Percentiles rank a stretch among this genome's conserved stretches.
phyloP scores from a whole-genome alignment of 2,888 invertebrate species.

The Coenonympha arcania region DNA sequence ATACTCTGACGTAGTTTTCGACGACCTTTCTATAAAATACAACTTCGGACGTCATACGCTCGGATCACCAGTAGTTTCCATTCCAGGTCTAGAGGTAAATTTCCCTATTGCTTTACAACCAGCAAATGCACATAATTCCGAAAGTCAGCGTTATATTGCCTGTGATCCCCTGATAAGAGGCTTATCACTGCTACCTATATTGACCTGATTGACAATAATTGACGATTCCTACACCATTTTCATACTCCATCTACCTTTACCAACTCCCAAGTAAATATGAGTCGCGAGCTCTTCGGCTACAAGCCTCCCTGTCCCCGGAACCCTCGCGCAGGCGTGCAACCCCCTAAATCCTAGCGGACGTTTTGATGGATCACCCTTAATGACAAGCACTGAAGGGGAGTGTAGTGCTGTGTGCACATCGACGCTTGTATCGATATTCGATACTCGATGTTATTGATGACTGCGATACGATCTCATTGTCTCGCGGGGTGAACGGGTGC shows the following conservation, averaged over 20 bases:
- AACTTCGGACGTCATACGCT: too few relatives aligned
- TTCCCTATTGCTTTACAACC: too few relatives aligned
- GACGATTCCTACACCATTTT: neutral
- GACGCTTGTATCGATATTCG: conserved; percentile 32
- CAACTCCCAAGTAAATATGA: neutral
- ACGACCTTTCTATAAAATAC: too few relatives aligned
- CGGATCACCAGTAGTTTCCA: too few relatives aligned
- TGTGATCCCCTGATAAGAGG: too few relatives aligned
- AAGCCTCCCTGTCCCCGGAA: conserved; percentile 24
- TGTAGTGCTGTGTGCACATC: conserved; percentile 41
- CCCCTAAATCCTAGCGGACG: conserved; percentile 72
- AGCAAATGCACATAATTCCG: too few relatives aligned
- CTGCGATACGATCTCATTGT: conserved; percentile 23
- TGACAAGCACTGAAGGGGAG: conserved; percentile 69
- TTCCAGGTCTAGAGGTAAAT: too few relatives aligned
- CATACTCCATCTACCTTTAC: neutral
- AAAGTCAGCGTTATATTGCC: too few relatives aligned
- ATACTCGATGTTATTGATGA: conserved; percentile 20
- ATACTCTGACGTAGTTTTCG: too few relatives aligned
- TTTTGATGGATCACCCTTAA: conserved; percentile 75
- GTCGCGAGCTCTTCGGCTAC: conserved; percentile 20
- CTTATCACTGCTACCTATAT: too few relatives aligned
- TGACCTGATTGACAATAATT: too few relatives aligned
- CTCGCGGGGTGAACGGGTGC: neutral
- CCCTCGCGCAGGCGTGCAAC: conserved; percentile 60